Evolutionary conservation across 2,113 vertebrate species (phyloP), one percentile per base, ranked within the genome.

Genomic region (Blennius ocellaris): DNA sequence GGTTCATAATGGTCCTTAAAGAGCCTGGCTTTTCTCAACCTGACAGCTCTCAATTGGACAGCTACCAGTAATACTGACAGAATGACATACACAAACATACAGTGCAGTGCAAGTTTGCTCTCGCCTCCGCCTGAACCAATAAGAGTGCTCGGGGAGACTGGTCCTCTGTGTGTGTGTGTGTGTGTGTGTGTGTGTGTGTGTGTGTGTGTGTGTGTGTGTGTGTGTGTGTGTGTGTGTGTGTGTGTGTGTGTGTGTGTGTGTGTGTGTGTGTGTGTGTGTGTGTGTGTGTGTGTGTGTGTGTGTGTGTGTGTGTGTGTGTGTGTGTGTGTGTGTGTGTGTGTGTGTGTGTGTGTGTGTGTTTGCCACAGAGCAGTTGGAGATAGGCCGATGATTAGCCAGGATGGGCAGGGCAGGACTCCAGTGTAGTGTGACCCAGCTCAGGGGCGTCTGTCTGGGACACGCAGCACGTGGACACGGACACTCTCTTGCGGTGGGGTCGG

Each of bases 71-170:
- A 75, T 62, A 65, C 81, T 87, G 90, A 92, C 84, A 86, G 82
- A 87, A 69, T 81, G 86, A 90, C 87, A 87, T 85, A 85, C 50
- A 84, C 84, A 90, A 89, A 91, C 88, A 90, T 72, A 86, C 76
- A 70, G 80, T 41, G 43, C 65, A 30, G 73, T 61, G 54, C 53
- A 78, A 72, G 81, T 83, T 80, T 75, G 77, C 82, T 81, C 73
- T 78, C 41, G 48, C 72, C 63, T 79, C 57, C 72, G 80, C 74
- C 79, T 43, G 14, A 75, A 80, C 85, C 84, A 84, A 73, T 73
- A 53, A 82, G 52, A 62, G 53, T 52, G 75, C 69, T 83, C 21
- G 21, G 21, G 57, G 63, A 74, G 69, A 45, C 36, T 36, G 49
- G 60, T 12, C 5, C 8, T 8, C 37, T 61, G 38, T 56, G 64